Conservation (phyloP, 2,888 invertebrate genomes). For the Steromphala cineraria region DNA sequence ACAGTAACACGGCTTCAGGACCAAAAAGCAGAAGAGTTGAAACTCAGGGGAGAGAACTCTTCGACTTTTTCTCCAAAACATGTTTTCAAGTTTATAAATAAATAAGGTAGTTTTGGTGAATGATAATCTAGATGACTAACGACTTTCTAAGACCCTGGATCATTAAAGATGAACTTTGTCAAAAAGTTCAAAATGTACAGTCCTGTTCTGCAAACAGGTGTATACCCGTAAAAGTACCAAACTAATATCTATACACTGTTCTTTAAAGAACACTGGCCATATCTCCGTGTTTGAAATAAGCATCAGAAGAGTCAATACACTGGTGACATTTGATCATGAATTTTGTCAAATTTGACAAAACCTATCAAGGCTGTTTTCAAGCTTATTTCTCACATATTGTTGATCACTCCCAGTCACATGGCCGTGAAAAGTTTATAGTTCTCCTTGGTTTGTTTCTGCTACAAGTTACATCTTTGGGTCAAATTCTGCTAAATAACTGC, state of each 20-base stretch:
- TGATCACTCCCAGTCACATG: too few species aligned
- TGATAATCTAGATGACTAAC: slow-evolving; percentile 13
- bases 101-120: slow-evolving; percentile 27
- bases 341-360: too few species aligned
- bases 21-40: neutral
- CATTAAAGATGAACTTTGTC: neutral
- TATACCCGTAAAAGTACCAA: neutral
- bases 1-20: neutral
- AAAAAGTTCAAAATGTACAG: neutral
- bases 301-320: too few species aligned
- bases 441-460: neutral
- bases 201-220: neutral
- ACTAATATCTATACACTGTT: neutral
- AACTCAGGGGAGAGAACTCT: neutral
- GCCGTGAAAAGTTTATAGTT: neutral
- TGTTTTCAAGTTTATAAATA: slow-evolving; percentile 24
- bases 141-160: slow-evolving; percentile 6
- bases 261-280: too few species aligned
- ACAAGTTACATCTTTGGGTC: slow-evolving; percentile 1
- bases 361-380: too few species aligned
- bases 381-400: neutral
- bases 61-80: neutral
- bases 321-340: too few species aligned
- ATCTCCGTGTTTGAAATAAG: too few species aligned
- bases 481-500: neutral